Percentiles rank a stretch among this genome's conserved stretches.
Conservation (phyloP, 2,888 invertebrate genomes). For the Pinctada fucata region DNA sequence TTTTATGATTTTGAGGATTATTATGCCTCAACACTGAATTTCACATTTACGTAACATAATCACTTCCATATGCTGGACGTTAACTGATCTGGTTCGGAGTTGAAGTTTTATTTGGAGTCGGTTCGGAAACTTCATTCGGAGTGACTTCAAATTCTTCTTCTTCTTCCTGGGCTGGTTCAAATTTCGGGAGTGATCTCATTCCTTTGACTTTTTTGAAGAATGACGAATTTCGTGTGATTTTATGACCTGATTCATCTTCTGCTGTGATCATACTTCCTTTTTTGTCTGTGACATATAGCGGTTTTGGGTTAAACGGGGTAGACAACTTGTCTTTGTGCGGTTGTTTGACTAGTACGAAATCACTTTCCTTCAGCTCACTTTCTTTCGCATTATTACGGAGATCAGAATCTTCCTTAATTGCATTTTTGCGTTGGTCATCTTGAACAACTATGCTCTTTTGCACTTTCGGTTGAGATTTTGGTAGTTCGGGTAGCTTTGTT, state of each 20-base stretch:
- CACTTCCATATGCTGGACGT: too few relatives aligned
- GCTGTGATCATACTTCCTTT: neutral
- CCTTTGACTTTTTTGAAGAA: neutral
- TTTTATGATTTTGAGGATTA: too few relatives aligned
- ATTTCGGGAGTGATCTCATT: too few relatives aligned
- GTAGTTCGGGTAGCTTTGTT: constrained; percentile 8
- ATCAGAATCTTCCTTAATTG: neutral
- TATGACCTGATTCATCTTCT: neutral
- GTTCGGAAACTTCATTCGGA: too few relatives aligned
- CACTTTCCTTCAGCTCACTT: constrained; percentile 1
- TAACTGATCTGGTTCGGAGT: too few relatives aligned
- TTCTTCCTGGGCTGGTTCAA: too few relatives aligned
- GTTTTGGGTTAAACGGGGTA: neutral
- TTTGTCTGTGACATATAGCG: neutral
- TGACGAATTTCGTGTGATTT: neutral
- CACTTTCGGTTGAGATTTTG: neutral
- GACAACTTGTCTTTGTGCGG: neutral
- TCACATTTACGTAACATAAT: too few relatives aligned
- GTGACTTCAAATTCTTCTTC: too few relatives aligned
- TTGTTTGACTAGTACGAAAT: constrained; percentile 6
- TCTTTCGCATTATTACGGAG: neutral
- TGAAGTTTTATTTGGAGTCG: too few relatives aligned
- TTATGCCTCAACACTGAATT: too few relatives aligned
- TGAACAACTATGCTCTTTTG: neutral
- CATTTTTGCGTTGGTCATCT: neutral